These are phyloP conservation scores for Apoderus coryli DNA, from an alignment of 2,888 invertebrate genomes.

Conservation along the genomic window DNA sequence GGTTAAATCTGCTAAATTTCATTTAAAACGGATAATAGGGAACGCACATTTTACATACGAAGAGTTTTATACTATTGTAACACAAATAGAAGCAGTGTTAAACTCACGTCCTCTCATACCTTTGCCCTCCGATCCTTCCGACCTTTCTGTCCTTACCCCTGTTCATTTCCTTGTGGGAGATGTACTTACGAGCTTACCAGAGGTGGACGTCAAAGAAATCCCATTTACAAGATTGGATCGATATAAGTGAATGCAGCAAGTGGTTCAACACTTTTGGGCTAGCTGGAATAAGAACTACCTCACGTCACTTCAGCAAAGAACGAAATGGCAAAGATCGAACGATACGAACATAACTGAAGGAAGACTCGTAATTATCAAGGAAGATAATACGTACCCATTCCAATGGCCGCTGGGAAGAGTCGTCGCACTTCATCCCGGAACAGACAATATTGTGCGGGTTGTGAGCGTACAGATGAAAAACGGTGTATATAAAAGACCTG, in stretches of 20 bases:
- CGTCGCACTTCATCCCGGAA: not conserved
- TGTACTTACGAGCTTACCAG: not conserved
- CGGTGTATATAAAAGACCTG: not conserved
- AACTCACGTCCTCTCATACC: not conserved
- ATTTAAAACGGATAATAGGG: conserved; percentile 3
- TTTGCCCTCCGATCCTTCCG: not conserved
- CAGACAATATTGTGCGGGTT: not conserved
- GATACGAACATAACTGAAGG: not conserved
- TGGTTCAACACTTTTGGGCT: not conserved
- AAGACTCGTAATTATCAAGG: not conserved
- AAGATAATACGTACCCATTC: not conserved
- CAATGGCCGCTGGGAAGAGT: not conserved
- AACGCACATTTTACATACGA: not conserved
- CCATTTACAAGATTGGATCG: not conserved
- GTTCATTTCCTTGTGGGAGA: conserved; percentile 3
- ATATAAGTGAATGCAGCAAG: not conserved
- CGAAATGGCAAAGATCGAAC: not conserved
- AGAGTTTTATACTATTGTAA: not conserved
- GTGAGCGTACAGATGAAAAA: not conserved
- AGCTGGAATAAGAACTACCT: not conserved
- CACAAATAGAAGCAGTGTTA: not conserved
- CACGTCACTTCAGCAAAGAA: not conserved
- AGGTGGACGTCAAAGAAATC: conserved; percentile 2
- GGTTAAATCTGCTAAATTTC: not conserved
- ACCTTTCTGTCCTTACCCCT: conserved; percentile 1